phyloP scores from a whole-genome alignment of 2,888 invertebrate species.

The Drosophila nigricruria region DNA sequence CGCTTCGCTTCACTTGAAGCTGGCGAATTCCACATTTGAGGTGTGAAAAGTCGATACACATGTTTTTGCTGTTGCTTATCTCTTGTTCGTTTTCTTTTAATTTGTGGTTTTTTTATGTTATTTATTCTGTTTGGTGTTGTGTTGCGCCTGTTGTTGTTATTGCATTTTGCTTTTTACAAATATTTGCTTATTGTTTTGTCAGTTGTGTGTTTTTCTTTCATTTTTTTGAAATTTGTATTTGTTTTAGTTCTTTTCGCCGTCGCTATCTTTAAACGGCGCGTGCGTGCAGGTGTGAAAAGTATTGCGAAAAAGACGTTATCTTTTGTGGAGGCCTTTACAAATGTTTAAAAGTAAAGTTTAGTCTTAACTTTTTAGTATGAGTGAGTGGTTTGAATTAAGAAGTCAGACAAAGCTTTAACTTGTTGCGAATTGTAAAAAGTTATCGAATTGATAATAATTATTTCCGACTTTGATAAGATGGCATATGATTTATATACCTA shows the following conservation, averaged over 20 bases:
- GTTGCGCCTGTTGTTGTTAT: slow-evolving; percentile 15
- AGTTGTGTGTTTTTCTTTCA: slow-evolving; percentile 30
- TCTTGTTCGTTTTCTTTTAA: slow-evolving; percentile 22
- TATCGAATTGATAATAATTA: background rate
- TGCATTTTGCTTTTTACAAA: slow-evolving; percentile 55
- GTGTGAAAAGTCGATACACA: slow-evolving; percentile 71
- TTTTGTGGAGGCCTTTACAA: background rate
- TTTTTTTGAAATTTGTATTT: slow-evolving; percentile 52
- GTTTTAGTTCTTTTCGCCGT: slow-evolving; percentile 36
- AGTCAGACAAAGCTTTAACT: background rate
- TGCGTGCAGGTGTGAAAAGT: slow-evolving; percentile 36
- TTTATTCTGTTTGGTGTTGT: slow-evolving; percentile 26
- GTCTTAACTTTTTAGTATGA: background rate
- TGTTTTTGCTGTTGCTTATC: slow-evolving; percentile 40
- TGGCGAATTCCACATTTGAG: slow-evolving; percentile 57
- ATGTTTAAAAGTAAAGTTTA: background rate
- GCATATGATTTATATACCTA: background rate
- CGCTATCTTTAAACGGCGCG: slow-evolving; percentile 42
- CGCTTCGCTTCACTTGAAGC: slow-evolving; percentile 42
- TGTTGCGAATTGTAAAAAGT: background rate
- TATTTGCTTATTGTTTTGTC: slow-evolving; percentile 56
- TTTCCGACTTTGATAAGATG: background rate
- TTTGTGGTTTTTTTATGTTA: slow-evolving; percentile 23
- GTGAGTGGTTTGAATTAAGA: background rate
- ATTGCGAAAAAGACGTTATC: slow-evolving; percentile 6